Conservation (phyloP, 2,888 invertebrate species). For the Amphipoea oculea region DNA sequence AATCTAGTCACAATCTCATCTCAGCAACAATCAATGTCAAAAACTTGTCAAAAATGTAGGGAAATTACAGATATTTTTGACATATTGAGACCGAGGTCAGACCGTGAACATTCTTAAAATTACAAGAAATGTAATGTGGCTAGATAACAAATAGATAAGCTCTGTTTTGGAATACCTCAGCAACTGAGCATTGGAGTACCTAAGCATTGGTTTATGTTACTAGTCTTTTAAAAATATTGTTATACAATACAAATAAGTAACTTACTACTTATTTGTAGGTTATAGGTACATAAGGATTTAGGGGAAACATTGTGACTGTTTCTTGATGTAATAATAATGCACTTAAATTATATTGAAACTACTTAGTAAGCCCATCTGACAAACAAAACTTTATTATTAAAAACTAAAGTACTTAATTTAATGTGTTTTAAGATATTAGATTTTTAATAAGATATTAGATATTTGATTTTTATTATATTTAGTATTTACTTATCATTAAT, state of each 20-base stretch:
- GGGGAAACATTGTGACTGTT: background rate
- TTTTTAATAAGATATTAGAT: no score
- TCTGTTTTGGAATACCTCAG: background rate
- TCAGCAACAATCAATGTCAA: background rate
- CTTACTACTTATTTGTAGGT: no score
- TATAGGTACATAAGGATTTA: background rate
- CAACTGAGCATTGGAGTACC: background rate
- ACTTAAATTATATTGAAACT: no score
- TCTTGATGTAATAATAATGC: no score
- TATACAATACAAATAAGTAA: background rate
- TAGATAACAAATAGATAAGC: slow-evolving; percentile 20
- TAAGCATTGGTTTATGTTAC: background rate
- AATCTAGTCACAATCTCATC: no score
- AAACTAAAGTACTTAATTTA: background rate
- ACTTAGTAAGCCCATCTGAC: background rate
- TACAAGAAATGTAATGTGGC: background rate
- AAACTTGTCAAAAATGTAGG: background rate
- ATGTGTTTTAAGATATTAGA: background rate
- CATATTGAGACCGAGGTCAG: background rate
- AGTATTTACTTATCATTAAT: background rate
- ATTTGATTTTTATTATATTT: no score
- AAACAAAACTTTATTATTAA: background rate
- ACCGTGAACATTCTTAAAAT: background rate
- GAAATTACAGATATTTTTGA: background rate
- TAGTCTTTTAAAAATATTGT: background rate